These are phyloP conservation scores for Phenganax subtilis DNA, from an alignment of 92 coral and sea anemone species.

Conservation along the genomic window DNA sequence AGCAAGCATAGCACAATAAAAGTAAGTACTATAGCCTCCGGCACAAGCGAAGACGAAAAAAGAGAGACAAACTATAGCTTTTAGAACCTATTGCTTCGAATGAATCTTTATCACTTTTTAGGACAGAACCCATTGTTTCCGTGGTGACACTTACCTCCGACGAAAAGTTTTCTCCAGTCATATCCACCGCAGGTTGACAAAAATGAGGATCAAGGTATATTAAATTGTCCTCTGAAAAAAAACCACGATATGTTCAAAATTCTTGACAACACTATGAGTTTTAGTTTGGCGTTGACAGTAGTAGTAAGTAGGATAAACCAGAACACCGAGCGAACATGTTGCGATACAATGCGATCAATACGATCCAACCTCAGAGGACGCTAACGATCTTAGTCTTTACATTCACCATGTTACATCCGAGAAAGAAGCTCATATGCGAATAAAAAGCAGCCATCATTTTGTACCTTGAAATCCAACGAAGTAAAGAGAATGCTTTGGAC, in stretches of 20 bases:
- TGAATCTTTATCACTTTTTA: too few species aligned
- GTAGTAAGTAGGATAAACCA: too few species aligned
- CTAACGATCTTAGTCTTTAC: too few species aligned
- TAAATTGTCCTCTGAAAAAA: conserved; percentile 70
- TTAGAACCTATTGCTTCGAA: too few species aligned
- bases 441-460: neutral
- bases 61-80: too few species aligned
- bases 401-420: neutral
- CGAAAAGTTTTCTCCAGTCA: conserved; percentile 69
- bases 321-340: too few species aligned
- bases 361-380: neutral
- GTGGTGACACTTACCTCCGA: conserved; percentile 58
- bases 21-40: too few species aligned
- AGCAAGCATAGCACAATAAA: too few species aligned
- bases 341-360: neutral
- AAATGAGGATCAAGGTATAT: conserved; percentile 89
- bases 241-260: neutral
- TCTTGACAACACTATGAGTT: neutral
- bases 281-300: too few species aligned
- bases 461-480: conserved; percentile 98
- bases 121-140: too few species aligned
- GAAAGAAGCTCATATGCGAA: neutral
- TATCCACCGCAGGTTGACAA: conserved; percentile 85
- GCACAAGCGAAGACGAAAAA: too few species aligned
- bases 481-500: conserved; percentile 94